phyloP scores from a whole-genome alignment of 1,140 invertebrate genomes.

The Papilio aristodemus region DNA sequence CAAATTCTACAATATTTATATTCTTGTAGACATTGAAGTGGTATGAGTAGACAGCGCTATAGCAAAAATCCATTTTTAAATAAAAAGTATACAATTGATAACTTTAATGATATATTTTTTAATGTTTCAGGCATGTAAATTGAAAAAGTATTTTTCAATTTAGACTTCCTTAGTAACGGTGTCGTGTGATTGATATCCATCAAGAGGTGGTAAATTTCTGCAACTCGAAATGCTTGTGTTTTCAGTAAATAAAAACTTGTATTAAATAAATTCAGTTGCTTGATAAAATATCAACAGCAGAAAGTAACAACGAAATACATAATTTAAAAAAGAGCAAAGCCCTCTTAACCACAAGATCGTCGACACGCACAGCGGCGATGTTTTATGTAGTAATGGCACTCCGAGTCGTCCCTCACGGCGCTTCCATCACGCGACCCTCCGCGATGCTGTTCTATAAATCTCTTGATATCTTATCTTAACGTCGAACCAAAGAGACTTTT shows the following conservation, averaged over 20 bases:
- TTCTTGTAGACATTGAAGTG: too few relatives aligned
- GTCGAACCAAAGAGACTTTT: conserved; percentile 11
- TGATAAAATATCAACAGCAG: background rate
- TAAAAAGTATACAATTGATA: background rate
- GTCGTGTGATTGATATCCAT: conserved; percentile 2
- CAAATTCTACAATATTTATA: too few relatives aligned
- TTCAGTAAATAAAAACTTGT: background rate
- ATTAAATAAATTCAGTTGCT: background rate
- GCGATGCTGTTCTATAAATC: conserved; percentile 12
- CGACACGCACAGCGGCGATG: conserved; percentile 17
- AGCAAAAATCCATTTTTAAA: too few relatives aligned
- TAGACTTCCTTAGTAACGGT: background rate
- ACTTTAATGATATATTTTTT: background rate
- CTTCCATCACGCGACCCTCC: background rate
- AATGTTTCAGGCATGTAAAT: background rate
- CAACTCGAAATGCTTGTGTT: background rate
- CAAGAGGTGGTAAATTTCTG: background rate
- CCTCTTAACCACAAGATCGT: conserved; percentile 7
- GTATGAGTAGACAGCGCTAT: too few relatives aligned
- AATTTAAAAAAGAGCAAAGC: conserved; percentile 13
- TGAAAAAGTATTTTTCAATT: background rate
- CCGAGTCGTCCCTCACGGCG: conserved; percentile 1
- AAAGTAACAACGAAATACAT: background rate
- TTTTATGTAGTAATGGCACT: conserved; percentile 19
- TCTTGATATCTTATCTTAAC: conserved; percentile 21